These are phyloP conservation scores for Achlya flavicornis DNA, from an alignment of 2,888 invertebrate genomes.

Conservation along the genomic window DNA sequence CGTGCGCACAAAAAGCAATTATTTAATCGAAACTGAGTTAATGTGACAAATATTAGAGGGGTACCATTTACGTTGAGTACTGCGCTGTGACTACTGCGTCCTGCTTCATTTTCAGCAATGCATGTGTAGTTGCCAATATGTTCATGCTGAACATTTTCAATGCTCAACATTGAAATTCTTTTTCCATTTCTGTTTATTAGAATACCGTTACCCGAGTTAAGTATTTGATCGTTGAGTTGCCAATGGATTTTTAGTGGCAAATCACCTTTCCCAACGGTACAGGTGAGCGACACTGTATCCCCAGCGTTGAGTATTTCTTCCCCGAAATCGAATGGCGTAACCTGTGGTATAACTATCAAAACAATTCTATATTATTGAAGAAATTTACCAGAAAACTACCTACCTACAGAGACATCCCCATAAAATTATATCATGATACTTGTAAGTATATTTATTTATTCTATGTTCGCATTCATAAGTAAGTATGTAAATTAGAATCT, in stretches of 20 bases:
- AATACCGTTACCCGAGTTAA: constrained; percentile 83
- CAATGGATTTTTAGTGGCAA: constrained; percentile 87
- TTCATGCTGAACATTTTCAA: constrained; percentile 84
- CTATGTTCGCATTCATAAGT: too few relatives aligned
- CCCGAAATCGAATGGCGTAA: constrained; percentile 90
- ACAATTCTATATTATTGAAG: not conserved
- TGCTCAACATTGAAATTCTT: constrained; percentile 87
- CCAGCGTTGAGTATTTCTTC: constrained; percentile 89
- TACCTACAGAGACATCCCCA: not conserved
- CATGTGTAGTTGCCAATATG: constrained; percentile 87
- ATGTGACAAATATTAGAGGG: constrained; percentile 24
- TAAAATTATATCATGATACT: constrained; percentile 14
- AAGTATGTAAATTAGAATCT: too few relatives aligned
- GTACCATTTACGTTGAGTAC: constrained; percentile 88
- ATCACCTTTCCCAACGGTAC: constrained; percentile 89
- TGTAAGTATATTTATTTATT: not conserved
- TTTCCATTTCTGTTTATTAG: constrained; percentile 85
- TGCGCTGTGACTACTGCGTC: constrained; percentile 85
- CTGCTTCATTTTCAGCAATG: constrained; percentile 86
- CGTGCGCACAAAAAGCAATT: constrained; percentile 59
- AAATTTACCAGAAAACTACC: not conserved
- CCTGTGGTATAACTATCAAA: constrained; percentile 89
- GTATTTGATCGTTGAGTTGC: constrained; percentile 85
- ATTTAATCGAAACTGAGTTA: constrained; percentile 17
- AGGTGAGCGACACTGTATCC: constrained; percentile 88